Base-by-base conservation (phyloP, 2,888 invertebrate species). In the Ormia ochracea region DNA sequence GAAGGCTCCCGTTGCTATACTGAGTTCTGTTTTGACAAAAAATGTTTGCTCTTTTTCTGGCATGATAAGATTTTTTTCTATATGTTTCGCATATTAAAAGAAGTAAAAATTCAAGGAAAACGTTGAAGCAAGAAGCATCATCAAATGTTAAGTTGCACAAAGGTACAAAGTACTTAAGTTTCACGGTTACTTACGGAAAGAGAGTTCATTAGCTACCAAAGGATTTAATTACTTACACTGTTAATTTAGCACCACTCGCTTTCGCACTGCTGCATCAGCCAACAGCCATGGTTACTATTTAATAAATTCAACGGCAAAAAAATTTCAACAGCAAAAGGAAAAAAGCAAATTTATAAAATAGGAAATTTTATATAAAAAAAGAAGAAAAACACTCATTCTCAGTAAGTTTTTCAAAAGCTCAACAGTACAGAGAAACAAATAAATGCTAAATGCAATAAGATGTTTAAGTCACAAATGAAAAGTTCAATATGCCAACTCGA, bases 191-290 rank as follows among this genome's bases (percentile, higher is more conserved):
- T 76, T 68, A 63, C 80, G 56, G 63, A 68, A 61, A 83, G 78
- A 84, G 85, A 88, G 88, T 88, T 87, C 87, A 88, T 87, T 87
- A 87, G 83, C 85, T 85, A 83, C 87, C 86, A 86, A 87, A 86
- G 87, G 86, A 85, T 83, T 86, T 87, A 88, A 89, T 88, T 89
- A 89, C 88, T 88, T 88, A 86, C 88, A 88, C 89, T 87, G 88
- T 88, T 89, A 88, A 89, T 88, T 89, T 89, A 88, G 88, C 88
- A 86, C 86, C 88, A 88, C 88, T 88, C 87, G 88, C 88, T 87
- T 87, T 87, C 88, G 88, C 89, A 83, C 87, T 87, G 88, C 87
- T 88, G 87, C 88, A 89, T 89, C 88, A 87, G 86, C 82, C 83
- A 84, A 84, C 83, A 83, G 84, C 83, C 84, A 78, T 80, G 56